These are phyloP conservation scores for Gallinago solitaria DNA, from an alignment of 2,797 vertebrate species.

Conservation along the genomic window DNA sequence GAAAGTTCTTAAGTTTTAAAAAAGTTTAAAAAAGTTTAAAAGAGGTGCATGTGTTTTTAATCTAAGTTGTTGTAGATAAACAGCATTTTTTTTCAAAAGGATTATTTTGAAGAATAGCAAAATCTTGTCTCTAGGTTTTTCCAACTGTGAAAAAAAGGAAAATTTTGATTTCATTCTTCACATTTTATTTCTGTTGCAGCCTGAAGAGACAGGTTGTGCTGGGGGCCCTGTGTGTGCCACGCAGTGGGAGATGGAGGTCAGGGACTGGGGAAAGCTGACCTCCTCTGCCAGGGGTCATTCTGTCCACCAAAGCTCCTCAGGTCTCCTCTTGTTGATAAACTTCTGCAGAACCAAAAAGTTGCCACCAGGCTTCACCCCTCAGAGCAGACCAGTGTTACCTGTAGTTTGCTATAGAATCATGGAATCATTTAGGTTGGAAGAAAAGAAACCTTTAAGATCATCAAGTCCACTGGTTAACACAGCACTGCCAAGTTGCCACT, in stretches of 20 bases:
- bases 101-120: neutral
- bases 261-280: accelerated
- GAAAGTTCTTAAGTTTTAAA: neutral
- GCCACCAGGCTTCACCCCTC: neutral
- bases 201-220: neutral
- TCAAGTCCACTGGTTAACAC: neutral
- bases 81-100: neutral
- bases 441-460: neutral
- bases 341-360: neutral
- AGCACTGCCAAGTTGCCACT: neutral
- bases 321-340: neutral
- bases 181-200: neutral
- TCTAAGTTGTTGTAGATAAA: neutral
- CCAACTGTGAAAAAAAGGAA: neutral
- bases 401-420: neutral
- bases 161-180: neutral
- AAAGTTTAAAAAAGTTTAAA: neutral
- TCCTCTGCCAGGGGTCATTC: neutral
- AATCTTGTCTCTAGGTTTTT: neutral
- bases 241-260: neutral
- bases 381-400: neutral
- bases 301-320: neutral
- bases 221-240: accelerated
- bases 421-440: neutral
- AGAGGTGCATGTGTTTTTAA: neutral